Conservation (phyloP, 2,797 vertebrate genomes). For the Gila robusta region DNA sequence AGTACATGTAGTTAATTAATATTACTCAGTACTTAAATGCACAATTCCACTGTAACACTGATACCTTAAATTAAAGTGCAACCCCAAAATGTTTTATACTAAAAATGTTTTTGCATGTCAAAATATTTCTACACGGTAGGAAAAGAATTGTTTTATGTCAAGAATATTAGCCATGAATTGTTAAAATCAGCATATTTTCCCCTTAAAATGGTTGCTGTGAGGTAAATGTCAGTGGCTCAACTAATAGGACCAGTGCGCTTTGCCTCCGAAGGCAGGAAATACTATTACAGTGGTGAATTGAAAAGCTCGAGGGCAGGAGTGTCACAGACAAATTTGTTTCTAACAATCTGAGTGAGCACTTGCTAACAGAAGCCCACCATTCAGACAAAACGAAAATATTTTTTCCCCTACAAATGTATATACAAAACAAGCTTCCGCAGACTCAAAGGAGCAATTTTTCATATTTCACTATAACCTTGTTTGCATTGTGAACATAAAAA, state of each 20-base stretch:
- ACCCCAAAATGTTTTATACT: neutral
- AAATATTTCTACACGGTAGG: neutral
- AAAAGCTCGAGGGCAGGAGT: neutral
- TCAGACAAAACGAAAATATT: neutral
- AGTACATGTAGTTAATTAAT: neutral
- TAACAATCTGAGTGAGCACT: neutral
- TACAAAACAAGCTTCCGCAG: neutral
- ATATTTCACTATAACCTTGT: conserved; percentile 4
- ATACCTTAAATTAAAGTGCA: neutral
- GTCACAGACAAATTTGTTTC: conserved; percentile 13
- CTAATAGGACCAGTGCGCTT: neutral
- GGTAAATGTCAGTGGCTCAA: conserved; percentile 18
- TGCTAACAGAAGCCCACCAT: conserved; percentile 3
- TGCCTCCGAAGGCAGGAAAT: neutral
- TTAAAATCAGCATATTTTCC: neutral
- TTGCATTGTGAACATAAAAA: neutral
- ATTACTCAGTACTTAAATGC: neutral
- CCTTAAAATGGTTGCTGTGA: neutral
- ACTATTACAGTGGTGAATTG: conserved; percentile 3
- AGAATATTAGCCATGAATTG: neutral
- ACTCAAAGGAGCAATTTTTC: neutral
- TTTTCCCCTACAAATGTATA: neutral
- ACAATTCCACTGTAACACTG: neutral
- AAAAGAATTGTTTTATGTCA: neutral
- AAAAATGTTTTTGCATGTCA: neutral